Conservation (phyloP, 92 coral and sea anemone species). For the Montipora capitata region DNA sequence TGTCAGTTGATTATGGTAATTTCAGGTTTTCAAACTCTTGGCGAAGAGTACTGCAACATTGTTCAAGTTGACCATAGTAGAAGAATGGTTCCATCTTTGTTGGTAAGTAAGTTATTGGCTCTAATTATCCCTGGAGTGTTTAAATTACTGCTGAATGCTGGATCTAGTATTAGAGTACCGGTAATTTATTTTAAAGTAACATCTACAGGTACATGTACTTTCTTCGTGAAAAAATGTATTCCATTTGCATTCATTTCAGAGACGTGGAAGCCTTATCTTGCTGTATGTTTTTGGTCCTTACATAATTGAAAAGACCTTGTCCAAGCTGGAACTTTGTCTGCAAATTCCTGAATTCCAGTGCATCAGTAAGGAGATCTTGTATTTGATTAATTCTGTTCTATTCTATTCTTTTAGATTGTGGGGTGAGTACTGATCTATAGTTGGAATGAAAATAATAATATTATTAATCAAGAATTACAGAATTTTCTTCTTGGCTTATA, state of each 20-base stretch:
- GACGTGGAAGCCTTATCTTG: constrained; percentile 74
- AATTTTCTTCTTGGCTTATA: too few relatives aligned
- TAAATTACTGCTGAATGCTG: too few relatives aligned
- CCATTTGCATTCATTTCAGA: constrained; percentile 51
- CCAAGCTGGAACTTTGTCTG: constrained; percentile 65
- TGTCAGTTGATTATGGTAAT: background rate
- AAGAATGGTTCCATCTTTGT: constrained; percentile 81
- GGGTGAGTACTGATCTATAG: too few relatives aligned
- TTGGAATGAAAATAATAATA: too few relatives aligned
- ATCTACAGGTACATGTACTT: too few relatives aligned
- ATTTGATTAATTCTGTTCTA: background rate
- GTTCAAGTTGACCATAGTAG: constrained; percentile 91
- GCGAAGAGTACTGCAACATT: constrained; percentile 98
- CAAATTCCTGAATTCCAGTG: constrained; percentile 59
- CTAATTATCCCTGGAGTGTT: too few relatives aligned
- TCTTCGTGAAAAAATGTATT: background rate
- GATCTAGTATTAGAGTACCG: too few relatives aligned
- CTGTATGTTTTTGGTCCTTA: constrained; percentile 88
- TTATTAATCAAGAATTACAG: too few relatives aligned
- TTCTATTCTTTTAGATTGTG: background rate
- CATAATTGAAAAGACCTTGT: constrained; percentile 71
- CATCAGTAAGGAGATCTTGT: constrained; percentile 44
- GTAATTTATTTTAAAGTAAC: too few relatives aligned
- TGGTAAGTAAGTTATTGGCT: constrained; percentile 62
- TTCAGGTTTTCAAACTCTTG: constrained; percentile 96